A percentile compares a stretch with the other conserved stretches of the same genome.
phyloP scores from a whole-genome alignment of 2,797 vertebrate genomes.

The Odontamblyopus rebecca region DNA sequence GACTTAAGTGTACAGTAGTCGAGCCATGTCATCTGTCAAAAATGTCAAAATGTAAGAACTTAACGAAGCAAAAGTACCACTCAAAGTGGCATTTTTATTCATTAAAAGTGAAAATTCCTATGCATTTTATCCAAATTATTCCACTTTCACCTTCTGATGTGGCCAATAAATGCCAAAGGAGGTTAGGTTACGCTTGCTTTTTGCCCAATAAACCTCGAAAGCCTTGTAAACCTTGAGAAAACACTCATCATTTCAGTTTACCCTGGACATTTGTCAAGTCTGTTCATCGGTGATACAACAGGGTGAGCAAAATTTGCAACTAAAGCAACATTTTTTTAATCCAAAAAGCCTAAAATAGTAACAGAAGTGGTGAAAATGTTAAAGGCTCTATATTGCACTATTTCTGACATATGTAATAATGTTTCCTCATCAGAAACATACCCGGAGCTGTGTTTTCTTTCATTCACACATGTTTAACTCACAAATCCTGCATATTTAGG shows the following conservation, averaged over 20 bases:
- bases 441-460: too few relatives aligned
- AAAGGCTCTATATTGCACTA: too few relatives aligned
- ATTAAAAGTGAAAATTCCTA: not conserved
- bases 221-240: not conserved
- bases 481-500: too few relatives aligned
- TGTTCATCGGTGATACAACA: not conserved
- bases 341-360: not conserved
- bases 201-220: not conserved
- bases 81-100: not conserved
- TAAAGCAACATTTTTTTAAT: not conserved
- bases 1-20: not conserved
- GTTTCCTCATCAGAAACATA: not conserved
- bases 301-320: not conserved
- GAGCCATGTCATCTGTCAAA: not conserved
- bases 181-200: not conserved
- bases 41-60: not conserved
- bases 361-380: too few relatives aligned
- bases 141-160: not conserved
- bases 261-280: not conserved
- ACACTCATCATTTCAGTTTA: not conserved
- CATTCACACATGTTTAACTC: too few relatives aligned
- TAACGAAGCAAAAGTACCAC: not conserved
- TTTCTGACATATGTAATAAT: not conserved
- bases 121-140: not conserved
- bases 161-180: not conserved